Percentiles rank a stretch among this genome's conserved stretches.
These are phyloP conservation scores for Podotricha telesiphe DNA, from an alignment of 2,888 invertebrate species.

Conservation along the genomic window DNA sequence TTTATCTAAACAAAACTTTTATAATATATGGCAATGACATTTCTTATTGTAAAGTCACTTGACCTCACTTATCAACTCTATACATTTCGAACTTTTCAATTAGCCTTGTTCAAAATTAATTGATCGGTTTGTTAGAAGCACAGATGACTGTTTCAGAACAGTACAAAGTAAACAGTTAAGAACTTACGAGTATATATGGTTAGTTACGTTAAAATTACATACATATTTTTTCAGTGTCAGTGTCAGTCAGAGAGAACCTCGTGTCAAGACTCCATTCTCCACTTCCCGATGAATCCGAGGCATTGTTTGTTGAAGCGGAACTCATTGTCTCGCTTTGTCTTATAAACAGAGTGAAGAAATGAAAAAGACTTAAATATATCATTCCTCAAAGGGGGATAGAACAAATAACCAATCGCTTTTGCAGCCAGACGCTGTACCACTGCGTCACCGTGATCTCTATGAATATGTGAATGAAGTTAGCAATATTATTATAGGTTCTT, in stretches of 20 bases:
- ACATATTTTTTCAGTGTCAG: too few species aligned
- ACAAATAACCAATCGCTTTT: too few species aligned
- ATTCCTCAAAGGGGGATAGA: too few species aligned
- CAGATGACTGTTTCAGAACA: background rate
- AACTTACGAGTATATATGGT: background rate
- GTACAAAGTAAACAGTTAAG: background rate
- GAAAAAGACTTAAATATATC: too few species aligned
- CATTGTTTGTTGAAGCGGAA: too few species aligned
- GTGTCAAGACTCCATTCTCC: too few species aligned
- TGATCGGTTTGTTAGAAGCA: background rate
- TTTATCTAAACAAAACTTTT: slow-evolving; percentile 1
- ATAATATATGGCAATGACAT: slow-evolving; percentile 14
- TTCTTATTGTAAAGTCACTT: slow-evolving; percentile 17
- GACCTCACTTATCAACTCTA: slow-evolving; percentile 8
- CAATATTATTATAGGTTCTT: background rate
- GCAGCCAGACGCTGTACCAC: too few species aligned
- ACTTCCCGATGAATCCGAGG: too few species aligned
- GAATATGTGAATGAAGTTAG: background rate
- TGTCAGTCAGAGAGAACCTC: too few species aligned
- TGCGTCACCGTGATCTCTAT: too few species aligned
- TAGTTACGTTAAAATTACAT: background rate
- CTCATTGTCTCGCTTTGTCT: too few species aligned
- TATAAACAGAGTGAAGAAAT: too few species aligned
- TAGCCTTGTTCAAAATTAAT: slow-evolving; percentile 5
- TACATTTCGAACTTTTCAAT: slow-evolving; percentile 11